A percentile compares a stretch with the other conserved stretches of the same genome.
These are phyloP conservation scores for Lontra canadensis DNA, from an alignment of 2,113 vertebrate species.

Conservation along the genomic window DNA sequence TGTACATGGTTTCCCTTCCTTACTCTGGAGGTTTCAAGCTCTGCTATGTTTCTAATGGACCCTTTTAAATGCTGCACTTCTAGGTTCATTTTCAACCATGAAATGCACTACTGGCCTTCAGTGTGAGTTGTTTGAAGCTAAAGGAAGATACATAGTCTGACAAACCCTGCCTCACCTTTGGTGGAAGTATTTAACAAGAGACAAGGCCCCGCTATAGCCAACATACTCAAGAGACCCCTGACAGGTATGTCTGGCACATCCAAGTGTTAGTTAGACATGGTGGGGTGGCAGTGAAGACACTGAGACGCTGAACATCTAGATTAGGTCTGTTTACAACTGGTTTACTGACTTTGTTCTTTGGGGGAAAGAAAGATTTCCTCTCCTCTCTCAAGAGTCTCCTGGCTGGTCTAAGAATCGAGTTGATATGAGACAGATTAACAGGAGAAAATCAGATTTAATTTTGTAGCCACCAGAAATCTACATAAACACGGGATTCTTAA, in stretches of 20 bases:
- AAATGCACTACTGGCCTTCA: slow-evolving; percentile 4
- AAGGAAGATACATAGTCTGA: neutral
- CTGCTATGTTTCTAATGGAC: slow-evolving; percentile 32
- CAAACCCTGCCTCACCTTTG: neutral
- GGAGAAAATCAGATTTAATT: neutral
- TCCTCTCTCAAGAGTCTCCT: neutral
- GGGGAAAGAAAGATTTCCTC: neutral
- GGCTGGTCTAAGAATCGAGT: neutral
- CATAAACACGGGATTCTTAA: neutral
- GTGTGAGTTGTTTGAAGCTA: slow-evolving; percentile 39
- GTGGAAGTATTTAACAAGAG: slow-evolving; percentile 31
- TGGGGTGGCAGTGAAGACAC: neutral
- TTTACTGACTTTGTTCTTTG: slow-evolving; percentile 36
- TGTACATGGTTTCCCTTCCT: neutral
- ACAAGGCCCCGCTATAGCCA: neutral
- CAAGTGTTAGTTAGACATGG: neutral
- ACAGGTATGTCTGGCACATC: neutral
- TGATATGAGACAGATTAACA: neutral
- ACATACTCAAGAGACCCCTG: neutral
- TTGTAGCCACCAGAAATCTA: neutral
- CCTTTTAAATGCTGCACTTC: slow-evolving; percentile 8
- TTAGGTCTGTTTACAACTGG: neutral
- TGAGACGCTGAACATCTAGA: neutral
- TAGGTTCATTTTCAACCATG: slow-evolving; percentile 55
- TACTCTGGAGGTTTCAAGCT: neutral